Evolutionary conservation across 2,888 invertebrate genomes (phyloP).

Genomic region (Sepiola atlantica): DNA sequence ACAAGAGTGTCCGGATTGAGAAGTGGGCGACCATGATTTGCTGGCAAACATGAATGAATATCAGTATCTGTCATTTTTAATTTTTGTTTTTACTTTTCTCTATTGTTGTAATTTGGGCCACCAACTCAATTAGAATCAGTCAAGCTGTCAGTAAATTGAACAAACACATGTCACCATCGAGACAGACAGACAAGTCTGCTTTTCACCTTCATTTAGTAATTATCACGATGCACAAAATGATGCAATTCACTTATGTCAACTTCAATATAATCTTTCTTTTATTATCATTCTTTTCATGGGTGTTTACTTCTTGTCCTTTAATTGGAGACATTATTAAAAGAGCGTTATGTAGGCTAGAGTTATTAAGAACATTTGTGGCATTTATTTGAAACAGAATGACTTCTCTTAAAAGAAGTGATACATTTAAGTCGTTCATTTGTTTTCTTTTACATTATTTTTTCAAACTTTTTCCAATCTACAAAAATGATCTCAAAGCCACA

Average conservation of each 20-base stretch:
- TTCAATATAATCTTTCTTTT: not conserved
- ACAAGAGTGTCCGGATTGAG: not conserved
- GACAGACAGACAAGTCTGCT: not conserved
- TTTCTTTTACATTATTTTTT: not conserved
- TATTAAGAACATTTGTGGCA: not conserved
- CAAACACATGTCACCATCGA: not conserved
- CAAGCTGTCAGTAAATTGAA: not conserved
- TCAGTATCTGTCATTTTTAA: not conserved
- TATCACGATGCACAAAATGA: not conserved
- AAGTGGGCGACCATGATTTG: not conserved
- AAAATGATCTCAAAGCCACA: too few relatives aligned
- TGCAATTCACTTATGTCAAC: not conserved
- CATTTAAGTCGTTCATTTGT: not conserved
- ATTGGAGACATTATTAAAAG: not conserved
- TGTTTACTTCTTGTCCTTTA: not conserved
- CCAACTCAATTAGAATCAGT: conserved; percentile 20
- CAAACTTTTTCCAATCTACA: too few relatives aligned
- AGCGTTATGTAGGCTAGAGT: not conserved
- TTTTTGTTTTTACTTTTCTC: not conserved
- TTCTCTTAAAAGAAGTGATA: not conserved
- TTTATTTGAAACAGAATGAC: not conserved
- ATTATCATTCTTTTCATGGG: not conserved
- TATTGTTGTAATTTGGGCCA: not conserved
- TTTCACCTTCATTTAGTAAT: not conserved
- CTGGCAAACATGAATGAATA: not conserved